Percentiles rank a stretch among this genome's conserved stretches.
Evolutionary conservation across 2,888 invertebrate genomes (phyloP).

Genomic region (Drosophila pseudotakahashii): DNA sequence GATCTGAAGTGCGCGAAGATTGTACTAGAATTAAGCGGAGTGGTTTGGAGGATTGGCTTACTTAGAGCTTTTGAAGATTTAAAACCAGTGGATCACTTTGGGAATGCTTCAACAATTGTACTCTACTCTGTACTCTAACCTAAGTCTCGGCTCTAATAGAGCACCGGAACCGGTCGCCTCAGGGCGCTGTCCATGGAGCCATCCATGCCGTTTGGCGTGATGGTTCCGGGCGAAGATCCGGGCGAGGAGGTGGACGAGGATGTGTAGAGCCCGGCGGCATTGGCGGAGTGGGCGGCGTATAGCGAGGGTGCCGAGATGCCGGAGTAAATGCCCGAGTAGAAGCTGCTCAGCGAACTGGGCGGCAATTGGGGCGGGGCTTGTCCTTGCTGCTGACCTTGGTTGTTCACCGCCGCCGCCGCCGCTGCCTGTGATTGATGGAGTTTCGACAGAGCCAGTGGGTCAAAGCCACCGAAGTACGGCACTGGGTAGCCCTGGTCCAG

Average conservation of each 20-base stretch:
- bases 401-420: constrained; percentile 81
- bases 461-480: constrained; percentile 84
- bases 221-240: constrained; percentile 84
- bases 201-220: constrained; percentile 83
- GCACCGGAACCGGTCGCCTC: constrained; percentile 84
- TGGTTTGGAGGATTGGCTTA: constrained; percentile 67
- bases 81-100: constrained; percentile 79
- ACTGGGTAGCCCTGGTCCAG: constrained; percentile 86
- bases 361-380: constrained; percentile 82
- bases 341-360: constrained; percentile 83
- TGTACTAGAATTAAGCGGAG: constrained; percentile 63
- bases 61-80: constrained; percentile 76
- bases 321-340: constrained; percentile 84
- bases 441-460: constrained; percentile 83
- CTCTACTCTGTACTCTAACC: constrained; percentile 66
- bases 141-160: constrained; percentile 76
- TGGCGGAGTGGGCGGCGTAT: constrained; percentile 83
- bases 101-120: constrained; percentile 78
- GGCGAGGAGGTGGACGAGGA: constrained; percentile 84
- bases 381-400: constrained; percentile 77
- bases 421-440: constrained; percentile 83
- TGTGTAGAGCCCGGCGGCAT: constrained; percentile 83
- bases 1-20: constrained; percentile 58
- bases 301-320: constrained; percentile 84
- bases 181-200: constrained; percentile 82